These are phyloP conservation scores for Marcusenius ussheri DNA, from an alignment of 2,113 vertebrate species.

Conservation along the genomic window DNA sequence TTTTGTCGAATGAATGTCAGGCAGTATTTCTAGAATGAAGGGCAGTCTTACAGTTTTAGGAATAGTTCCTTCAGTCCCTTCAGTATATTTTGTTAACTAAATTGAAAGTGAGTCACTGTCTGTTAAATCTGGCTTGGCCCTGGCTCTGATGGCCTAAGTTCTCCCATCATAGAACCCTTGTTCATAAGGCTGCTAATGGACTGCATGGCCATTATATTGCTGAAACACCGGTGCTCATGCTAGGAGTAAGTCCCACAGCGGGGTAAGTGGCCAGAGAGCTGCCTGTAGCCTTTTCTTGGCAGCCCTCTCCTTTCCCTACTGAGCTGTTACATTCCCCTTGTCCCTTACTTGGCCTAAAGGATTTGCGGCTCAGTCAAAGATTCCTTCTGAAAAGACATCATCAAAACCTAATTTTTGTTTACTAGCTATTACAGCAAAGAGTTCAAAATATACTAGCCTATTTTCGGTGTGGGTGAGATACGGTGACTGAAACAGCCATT, in stretches of 20 bases:
- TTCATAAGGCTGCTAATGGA: constrained; percentile 2
- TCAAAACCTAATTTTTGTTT: background rate
- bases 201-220: background rate
- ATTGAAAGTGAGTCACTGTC: background rate
- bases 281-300: background rate
- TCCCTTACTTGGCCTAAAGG: constrained; percentile 1
- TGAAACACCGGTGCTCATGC: background rate
- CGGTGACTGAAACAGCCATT: background rate
- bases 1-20: background rate
- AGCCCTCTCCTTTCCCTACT: background rate
- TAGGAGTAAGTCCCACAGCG: background rate
- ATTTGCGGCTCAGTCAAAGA: background rate
- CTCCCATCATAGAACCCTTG: background rate
- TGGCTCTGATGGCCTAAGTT: background rate
- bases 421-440: background rate
- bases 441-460: background rate
- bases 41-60: background rate
- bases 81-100: background rate
- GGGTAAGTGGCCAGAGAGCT: background rate
- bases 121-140: background rate
- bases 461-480: background rate
- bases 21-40: background rate
- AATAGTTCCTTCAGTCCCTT: background rate
- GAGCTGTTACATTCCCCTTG: background rate
- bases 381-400: background rate